Base-by-base conservation (phyloP, 2,113 vertebrate genomes). In the Rousettus leschenaultii region DNA sequence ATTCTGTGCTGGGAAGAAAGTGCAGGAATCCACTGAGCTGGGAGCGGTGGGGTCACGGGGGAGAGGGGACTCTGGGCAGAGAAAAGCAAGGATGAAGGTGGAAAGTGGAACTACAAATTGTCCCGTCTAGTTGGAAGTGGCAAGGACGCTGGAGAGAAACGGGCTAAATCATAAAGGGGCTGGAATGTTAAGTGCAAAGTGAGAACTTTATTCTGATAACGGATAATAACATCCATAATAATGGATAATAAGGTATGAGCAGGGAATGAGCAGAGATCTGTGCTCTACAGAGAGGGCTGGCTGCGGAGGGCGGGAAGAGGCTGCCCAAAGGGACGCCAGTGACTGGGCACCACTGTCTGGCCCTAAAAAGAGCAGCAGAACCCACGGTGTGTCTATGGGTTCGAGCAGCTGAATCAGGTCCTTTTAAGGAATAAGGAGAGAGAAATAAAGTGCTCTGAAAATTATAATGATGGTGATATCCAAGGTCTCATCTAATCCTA, bases 331-430 rank as follows among this genome's bases (percentile, higher is more conserved):
- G 19, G n/a, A 16, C 0, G 28, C 26, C 7, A 18, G 57, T 2
- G 7, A 43, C 65, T 7, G 65, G 8, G 73, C 19, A 6, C 28
- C 2, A 13, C 13, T 4, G n/a, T 38, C 24, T 19, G 65, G 57
- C 28, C 14, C 11, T 28, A 14, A n/a, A 16, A 18, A 19, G 21
- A 78, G 61, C 22, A 40, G 51, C 33, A 19, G n/a, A 40, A 14
- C 6, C 38, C 16, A 11, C 0, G 0, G 30, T 2, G 12, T 55
- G 53, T 38, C 55, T 48, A 1, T 2, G 22, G 12, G 45, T 4
- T 9, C 16, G 1, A 28, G 38, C 86, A 80, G 38, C 3, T 22
- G 24, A 9, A 26, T 61, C 40, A 13, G 80, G 35, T 21, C 1
- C 2, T 18, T 82, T 43, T 19, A 40, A 63, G 74, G 22, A 77